Percentiles rank a stretch among this genome's conserved stretches.
Conservation (phyloP, 2,888 invertebrate species). For the Seira ritae region DNA sequence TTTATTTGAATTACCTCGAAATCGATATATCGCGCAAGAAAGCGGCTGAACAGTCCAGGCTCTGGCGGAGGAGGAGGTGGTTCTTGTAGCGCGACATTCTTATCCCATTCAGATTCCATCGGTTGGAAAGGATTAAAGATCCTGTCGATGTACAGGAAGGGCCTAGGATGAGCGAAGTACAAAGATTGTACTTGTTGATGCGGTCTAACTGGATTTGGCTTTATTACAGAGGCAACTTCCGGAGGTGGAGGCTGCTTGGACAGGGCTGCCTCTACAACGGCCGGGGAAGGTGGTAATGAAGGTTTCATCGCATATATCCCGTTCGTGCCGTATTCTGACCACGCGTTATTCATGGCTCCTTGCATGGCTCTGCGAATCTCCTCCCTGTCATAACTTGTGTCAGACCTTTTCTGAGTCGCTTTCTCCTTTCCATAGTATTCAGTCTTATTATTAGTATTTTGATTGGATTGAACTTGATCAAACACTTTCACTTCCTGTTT, state of each 20-base stretch:
- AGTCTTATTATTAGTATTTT: background rate
- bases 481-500: background rate
- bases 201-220: background rate
- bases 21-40: conserved; percentile 66
- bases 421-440: too few species aligned
- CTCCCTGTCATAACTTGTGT: conserved; percentile 15
- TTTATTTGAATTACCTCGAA: too few species aligned
- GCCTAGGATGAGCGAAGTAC: conserved; percentile 19
- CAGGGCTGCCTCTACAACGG: background rate
- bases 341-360: conserved; percentile 60
- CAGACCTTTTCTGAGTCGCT: too few species aligned
- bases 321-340: conserved; percentile 66
- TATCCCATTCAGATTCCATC: conserved; percentile 70
- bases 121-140: conserved; percentile 65
- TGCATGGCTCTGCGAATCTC: conserved; percentile 39
- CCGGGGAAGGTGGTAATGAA: background rate
- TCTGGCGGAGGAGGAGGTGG: conserved; percentile 6
- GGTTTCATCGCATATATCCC: conserved; percentile 42
- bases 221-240: background rate
- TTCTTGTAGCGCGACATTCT: conserved; percentile 22
- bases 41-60: conserved; percentile 61
- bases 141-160: conserved; percentile 35
- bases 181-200: background rate
- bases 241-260: background rate
- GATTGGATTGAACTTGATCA: background rate